Percentiles rank a stretch among this genome's conserved stretches.
These are phyloP conservation scores for Jacana jacana DNA, from an alignment of 2,113 vertebrate genomes.

Conservation along the genomic window DNA sequence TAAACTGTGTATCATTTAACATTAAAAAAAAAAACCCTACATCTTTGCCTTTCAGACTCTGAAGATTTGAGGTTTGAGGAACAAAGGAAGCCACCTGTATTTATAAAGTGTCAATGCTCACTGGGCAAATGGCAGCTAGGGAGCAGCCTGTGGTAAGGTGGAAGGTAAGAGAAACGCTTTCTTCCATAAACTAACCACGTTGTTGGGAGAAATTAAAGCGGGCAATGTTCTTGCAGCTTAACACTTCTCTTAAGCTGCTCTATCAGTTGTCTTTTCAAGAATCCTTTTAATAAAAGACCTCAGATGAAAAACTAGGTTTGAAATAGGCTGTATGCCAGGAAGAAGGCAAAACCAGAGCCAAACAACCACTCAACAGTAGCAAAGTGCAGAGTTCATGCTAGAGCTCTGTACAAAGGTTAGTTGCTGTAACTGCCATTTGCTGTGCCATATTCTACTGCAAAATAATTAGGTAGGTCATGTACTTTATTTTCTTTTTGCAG, in stretches of 20 bases:
- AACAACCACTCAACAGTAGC: not conserved
- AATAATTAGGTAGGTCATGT: not conserved
- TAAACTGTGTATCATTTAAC: not conserved
- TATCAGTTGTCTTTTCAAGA: not conserved
- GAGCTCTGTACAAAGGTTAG: not conserved
- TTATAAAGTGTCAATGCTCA: not conserved
- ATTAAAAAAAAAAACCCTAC: no score
- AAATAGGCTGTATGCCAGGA: not conserved
- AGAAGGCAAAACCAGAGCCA: not conserved
- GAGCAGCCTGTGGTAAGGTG: not conserved
- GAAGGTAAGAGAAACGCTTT: not conserved
- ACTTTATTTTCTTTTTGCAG: not conserved
- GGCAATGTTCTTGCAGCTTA: not conserved
- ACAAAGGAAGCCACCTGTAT: not conserved
- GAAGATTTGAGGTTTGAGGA: not conserved
- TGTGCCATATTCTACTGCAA: not conserved
- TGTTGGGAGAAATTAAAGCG: not conserved
- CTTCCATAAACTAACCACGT: not conserved
- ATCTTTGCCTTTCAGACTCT: not conserved
- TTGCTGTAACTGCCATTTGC: not conserved
- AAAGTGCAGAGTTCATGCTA: conserved; percentile 17
- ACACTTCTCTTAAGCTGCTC: not conserved
- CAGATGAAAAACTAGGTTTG: not conserved
- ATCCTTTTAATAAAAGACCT: not conserved
- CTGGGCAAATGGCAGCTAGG: not conserved